Percentiles rank a stretch among this genome's conserved stretches.
Evolutionary conservation across 1,140 invertebrate species (phyloP).

Genomic region (Drosophila seguyi): DNA sequence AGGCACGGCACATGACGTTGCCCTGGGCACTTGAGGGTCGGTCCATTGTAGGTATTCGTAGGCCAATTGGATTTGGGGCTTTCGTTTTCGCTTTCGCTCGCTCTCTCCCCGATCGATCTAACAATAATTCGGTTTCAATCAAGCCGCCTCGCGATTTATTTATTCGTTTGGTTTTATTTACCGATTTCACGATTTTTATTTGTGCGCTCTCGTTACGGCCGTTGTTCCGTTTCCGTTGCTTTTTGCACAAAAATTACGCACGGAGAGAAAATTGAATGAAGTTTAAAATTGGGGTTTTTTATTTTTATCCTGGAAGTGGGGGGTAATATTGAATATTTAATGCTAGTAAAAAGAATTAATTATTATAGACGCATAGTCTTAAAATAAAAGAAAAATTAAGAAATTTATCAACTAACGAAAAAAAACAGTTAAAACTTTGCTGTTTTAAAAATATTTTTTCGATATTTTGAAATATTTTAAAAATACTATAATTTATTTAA

Average conservation of each 20-base stretch:
- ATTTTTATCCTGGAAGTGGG: too few relatives aligned
- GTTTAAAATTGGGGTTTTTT: not conserved
- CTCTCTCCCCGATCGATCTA: slow-evolving; percentile 72
- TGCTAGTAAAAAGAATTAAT: too few relatives aligned
- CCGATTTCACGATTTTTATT: slow-evolving; percentile 33
- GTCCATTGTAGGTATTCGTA: slow-evolving; percentile 61
- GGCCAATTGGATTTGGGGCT: slow-evolving; percentile 47
- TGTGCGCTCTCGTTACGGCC: slow-evolving; percentile 43
- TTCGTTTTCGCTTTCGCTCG: slow-evolving; percentile 68
- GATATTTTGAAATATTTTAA: too few relatives aligned
- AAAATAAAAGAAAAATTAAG: not conserved
- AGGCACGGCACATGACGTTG: slow-evolving; percentile 54
- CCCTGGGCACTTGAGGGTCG: slow-evolving; percentile 67
- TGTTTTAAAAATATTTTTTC: not conserved
- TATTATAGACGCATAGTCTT: too few relatives aligned
- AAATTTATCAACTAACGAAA: not conserved
- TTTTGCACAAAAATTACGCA: slow-evolving; percentile 7
- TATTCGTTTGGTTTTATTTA: slow-evolving; percentile 45
- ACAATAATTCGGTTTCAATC: slow-evolving; percentile 82
- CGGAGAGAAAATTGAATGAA: not conserved
- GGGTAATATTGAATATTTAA: not conserved
- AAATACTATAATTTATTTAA: not conserved
- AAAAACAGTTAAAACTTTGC: not conserved
- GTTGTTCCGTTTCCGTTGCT: slow-evolving; percentile 39
- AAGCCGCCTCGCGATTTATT: slow-evolving; percentile 63